Conservation (phyloP, 2,888 invertebrate species). For the Drosophila ochracea region DNA sequence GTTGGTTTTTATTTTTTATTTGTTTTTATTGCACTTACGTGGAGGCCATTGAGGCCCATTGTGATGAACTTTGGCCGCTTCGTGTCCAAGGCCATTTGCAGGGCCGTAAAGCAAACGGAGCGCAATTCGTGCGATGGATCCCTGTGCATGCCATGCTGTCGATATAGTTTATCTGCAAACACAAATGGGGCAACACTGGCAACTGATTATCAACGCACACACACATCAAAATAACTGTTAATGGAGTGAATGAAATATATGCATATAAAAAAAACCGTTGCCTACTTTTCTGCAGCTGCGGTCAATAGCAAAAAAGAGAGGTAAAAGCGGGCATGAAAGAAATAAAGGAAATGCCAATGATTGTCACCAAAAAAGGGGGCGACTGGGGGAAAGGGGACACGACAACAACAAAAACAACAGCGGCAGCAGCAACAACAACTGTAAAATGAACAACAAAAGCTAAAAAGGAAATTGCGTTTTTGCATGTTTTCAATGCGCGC, state of each 20-base stretch:
- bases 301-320: background rate
- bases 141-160: conserved; percentile 91
- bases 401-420: conserved; percentile 31
- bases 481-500: conserved; percentile 48
- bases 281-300: conserved; percentile 44
- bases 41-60: conserved; percentile 94
- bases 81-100: conserved; percentile 95
- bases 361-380: conserved; percentile 26
- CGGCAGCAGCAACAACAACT: conserved; percentile 15
- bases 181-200: conserved; percentile 20
- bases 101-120: conserved; percentile 92
- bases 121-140: conserved; percentile 94
- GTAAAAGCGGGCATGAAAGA: background rate
- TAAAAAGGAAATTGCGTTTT: conserved; percentile 62
- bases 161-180: conserved; percentile 90
- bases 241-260: background rate
- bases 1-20: background rate
- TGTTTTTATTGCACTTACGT: conserved; percentile 88
- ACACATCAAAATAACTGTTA: conserved; percentile 15
- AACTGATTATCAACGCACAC: conserved; percentile 24
- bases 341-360: conserved; percentile 56
- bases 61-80: conserved; percentile 93
- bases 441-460: conserved; percentile 29
- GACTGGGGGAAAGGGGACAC: background rate
- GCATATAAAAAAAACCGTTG: conserved; percentile 33